Evolutionary conservation across 2,888 invertebrate species (phyloP).

Genomic region (Ochropleura plecta): DNA sequence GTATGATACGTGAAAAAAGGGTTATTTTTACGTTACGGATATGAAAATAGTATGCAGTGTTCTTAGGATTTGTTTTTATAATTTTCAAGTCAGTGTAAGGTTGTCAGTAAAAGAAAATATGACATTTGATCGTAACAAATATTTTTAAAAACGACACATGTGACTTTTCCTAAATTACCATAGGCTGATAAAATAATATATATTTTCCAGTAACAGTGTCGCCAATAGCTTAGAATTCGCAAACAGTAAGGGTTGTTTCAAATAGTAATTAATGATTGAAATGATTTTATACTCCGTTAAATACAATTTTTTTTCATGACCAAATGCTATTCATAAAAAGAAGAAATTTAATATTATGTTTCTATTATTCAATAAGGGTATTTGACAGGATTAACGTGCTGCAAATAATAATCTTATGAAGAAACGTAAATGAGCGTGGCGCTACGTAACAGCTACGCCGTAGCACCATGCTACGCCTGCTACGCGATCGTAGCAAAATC

Average conservation of each 20-base stretch:
- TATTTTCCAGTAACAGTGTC: neutral
- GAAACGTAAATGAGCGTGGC: too few species aligned
- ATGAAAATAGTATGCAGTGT: neutral
- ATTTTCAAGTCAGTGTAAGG: neutral
- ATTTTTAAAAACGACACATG: neutral
- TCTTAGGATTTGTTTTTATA: neutral
- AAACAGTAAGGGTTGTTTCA: neutral
- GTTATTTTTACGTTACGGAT: conserved; percentile 2
- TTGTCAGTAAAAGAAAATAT: neutral
- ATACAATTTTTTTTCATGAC: neutral
- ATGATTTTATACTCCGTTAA: neutral
- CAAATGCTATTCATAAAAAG: neutral
- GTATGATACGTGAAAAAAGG: conserved; percentile 2
- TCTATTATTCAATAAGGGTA: neutral
- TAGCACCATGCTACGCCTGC: conserved; percentile 26
- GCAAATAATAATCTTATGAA: neutral
- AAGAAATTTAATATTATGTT: neutral
- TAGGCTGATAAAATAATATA: too few species aligned
- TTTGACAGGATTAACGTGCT: neutral
- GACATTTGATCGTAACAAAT: neutral
- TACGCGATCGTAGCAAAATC: conserved; percentile 28
- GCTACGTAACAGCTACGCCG: conserved; percentile 48
- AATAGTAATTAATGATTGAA: neutral
- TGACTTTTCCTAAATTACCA: too few species aligned
- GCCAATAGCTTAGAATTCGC: neutral